Base-by-base conservation (phyloP, 2,113 vertebrate species). In the Andinoacara biseriatus region DNA sequence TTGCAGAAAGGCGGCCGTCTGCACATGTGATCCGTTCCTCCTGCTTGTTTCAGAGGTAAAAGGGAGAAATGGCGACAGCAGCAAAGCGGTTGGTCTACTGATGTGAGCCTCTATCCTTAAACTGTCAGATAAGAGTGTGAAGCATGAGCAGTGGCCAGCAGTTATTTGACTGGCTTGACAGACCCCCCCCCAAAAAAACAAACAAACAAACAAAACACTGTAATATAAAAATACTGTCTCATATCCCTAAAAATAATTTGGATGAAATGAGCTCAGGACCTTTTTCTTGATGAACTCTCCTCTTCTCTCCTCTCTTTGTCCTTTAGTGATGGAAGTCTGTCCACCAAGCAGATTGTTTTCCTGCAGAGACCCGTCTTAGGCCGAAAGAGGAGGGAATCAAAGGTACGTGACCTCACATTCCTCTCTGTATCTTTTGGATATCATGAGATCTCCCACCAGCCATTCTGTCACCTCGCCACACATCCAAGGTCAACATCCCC, bases 291-390 rank as follows among this genome's bases (percentile, higher is more conserved):
- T 79, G 1, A 31, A 57, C 5, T 63, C 57, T 46, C 20, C 17
- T 22, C 14, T 46, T 60, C 57, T 67, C 5, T 26, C 33, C 13
- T 63, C n/a, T 67, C 13, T 82, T 24, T 74, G 18, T 5, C 56
- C 22, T 61, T n/a, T 11, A 99, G 98, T 84, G 97, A 99, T 61
- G 98, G 98, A 58, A 97, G 96, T 86, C 89, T 99, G 88, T 97
- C 97, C 92, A 99, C 98, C 94, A 99, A 99, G 93, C 98, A 99
- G 96, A 97, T 99, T 20, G 97, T 99, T 86, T 99, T 99, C 93
- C 97, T 99, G 90, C 98, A 99, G 96, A 97, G 98, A 96, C 98
- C 98, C 1, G 93, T 97, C 82, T 93, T 99, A 93, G 95, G 96
- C 90, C 96, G 97, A 77, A 99, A 97, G 96, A 97, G 95, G 93